Conservation (phyloP, 1,140 invertebrate species). For the Sweltsa coloradensis region DNA sequence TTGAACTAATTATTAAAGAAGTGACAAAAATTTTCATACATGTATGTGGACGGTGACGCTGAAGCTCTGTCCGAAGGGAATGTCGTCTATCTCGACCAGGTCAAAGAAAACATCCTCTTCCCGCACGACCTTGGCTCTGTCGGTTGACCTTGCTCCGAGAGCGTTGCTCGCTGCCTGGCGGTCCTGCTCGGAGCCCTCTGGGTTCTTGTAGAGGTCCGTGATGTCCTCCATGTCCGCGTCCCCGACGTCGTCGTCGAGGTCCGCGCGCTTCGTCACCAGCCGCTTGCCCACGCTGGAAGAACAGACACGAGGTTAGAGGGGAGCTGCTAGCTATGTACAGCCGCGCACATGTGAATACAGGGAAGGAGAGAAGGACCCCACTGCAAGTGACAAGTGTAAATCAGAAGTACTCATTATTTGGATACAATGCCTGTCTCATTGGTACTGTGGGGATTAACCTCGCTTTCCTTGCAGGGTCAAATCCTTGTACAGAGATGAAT, state of each 20-base stretch:
- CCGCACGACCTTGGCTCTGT: too few relatives aligned
- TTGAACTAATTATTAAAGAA: not conserved
- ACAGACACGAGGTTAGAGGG: too few relatives aligned
- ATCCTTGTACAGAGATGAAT: too few relatives aligned
- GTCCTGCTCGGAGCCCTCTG: constrained; percentile 48
- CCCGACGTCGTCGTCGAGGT: constrained; percentile 42
- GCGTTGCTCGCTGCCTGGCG: constrained; percentile 49
- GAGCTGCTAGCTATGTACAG: too few relatives aligned
- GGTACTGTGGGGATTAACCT: too few relatives aligned
- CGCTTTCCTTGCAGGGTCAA: too few relatives aligned
- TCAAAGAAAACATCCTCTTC: constrained; percentile 51
- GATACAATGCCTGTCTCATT: too few relatives aligned
- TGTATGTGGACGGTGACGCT: constrained; percentile 48
- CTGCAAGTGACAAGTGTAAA: too few relatives aligned
- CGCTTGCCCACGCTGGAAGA: constrained; percentile 50
- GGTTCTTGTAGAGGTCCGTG: constrained; percentile 54
- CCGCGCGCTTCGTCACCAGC: constrained; percentile 58
- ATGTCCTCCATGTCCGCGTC: constrained; percentile 53
- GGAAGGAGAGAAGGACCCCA: not conserved
- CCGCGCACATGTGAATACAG: not conserved
- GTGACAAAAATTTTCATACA: constrained; percentile 29
- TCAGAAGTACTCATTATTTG: too few relatives aligned
- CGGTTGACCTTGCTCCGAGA: constrained; percentile 36
- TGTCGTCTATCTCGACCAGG: constrained; percentile 49
- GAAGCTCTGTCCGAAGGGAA: constrained; percentile 52